Evolutionary conservation across 2,888 invertebrate genomes (phyloP).

Genomic region (Cacoxenus indagator): DNA sequence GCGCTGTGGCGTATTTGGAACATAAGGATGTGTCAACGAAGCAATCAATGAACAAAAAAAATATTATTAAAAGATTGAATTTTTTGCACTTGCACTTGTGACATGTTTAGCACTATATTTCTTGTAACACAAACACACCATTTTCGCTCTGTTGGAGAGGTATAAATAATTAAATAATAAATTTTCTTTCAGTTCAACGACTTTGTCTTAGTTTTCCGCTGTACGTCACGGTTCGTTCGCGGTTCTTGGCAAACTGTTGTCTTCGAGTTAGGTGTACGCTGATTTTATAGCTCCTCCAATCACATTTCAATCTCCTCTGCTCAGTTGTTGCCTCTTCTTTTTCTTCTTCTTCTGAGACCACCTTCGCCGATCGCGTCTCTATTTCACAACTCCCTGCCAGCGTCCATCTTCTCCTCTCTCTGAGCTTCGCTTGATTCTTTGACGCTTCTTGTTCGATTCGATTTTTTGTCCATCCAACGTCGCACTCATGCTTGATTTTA

Average conservation of each 20-base stretch:
- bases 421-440: background rate
- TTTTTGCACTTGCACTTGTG: background rate
- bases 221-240: slow-evolving; percentile 1
- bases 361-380: no score
- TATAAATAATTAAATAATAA: slow-evolving; percentile 7
- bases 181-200: slow-evolving; percentile 18
- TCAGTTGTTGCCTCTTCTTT: slow-evolving; percentile 24
- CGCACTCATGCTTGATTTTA: background rate
- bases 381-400: no score
- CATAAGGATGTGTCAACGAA: slow-evolving; percentile 22
- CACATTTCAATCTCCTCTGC: background rate
- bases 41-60: slow-evolving; percentile 11
- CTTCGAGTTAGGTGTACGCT: slow-evolving; percentile 29
- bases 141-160: background rate
- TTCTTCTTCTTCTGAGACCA: background rate
- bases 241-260: slow-evolving; percentile 38
- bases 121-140: background rate
- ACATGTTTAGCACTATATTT: no score
- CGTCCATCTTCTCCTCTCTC: no score
- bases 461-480: slow-evolving; percentile 15
- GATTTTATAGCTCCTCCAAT: slow-evolving; percentile 49
- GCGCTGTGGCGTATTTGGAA: background rate
- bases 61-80: background rate
- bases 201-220: background rate
- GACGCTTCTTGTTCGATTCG: background rate